These are phyloP conservation scores for Dysidea cf. avara DNA, from an alignment of 37 sponge, comb jelly and placozoan genomes.

Conservation along the genomic window DNA sequence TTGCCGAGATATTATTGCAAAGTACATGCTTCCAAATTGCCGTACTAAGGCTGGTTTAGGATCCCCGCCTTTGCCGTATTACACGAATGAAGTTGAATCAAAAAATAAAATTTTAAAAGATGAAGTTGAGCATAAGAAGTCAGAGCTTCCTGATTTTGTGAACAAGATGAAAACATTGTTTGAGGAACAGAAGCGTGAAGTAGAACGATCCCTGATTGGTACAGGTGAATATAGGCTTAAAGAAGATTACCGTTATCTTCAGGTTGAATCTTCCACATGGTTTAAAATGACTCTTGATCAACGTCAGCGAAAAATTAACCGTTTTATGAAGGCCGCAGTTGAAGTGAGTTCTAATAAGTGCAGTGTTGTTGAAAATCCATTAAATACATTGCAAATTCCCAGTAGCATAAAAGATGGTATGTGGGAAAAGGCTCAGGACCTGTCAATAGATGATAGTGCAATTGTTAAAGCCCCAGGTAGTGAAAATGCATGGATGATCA, in stretches of 20 bases:
- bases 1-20: background rate
- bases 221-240: background rate
- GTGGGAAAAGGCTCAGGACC: constrained; percentile 1
- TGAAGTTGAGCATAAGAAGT: background rate
- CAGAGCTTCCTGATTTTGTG: constrained; percentile 35
- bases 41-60: constrained; percentile 23
- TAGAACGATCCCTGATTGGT: background rate
- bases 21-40: background rate
- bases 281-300: constrained; percentile 27
- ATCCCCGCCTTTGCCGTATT: constrained; percentile 22
- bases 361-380: background rate
- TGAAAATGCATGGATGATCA: constrained; percentile 11
- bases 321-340: constrained; percentile 14
- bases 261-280: background rate
- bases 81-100: constrained; percentile 46
- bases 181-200: background rate
- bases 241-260: background rate
- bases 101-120: constrained; percentile 27
- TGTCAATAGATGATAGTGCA: background rate
- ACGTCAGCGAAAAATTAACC: background rate
- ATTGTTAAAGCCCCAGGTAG: constrained; percentile 20
- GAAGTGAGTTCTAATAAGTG: too few relatives aligned
- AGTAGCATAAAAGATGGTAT: background rate
- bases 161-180: constrained; percentile 7
- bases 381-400: background rate